Percentiles rank a stretch among this genome's conserved stretches.
phyloP scores from a whole-genome alignment of 1,140 invertebrate genomes.

The Drosophila bipectinata region DNA sequence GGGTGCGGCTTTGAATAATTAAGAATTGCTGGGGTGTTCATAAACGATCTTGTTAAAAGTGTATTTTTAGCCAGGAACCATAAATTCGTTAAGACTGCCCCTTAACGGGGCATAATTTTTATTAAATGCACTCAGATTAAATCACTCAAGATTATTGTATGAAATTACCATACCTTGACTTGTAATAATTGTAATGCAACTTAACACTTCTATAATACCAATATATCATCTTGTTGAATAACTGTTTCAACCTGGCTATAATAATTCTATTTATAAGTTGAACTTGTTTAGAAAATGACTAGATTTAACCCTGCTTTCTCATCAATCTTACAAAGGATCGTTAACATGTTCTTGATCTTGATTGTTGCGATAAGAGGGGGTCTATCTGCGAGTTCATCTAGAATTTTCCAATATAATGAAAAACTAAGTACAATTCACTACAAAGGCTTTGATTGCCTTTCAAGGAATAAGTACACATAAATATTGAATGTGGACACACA shows the following conservation, averaged over 20 bases:
- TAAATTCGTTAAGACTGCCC: background rate
- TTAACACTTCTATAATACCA: background rate
- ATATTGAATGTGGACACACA: background rate
- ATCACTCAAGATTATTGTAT: background rate
- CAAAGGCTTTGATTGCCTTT: conserved; percentile 14
- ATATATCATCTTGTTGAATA: conserved; percentile 2
- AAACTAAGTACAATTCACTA: background rate
- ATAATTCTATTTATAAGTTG: background rate
- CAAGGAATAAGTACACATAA: conserved; percentile 21
- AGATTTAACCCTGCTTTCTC: background rate
- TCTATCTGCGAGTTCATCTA: conserved; percentile 18
- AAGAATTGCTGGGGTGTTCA: conserved; percentile 3
- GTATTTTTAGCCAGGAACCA: background rate
- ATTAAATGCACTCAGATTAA: background rate
- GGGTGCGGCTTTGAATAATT: conserved; percentile 23
- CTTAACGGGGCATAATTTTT: background rate
- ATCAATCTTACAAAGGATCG: conserved; percentile 20
- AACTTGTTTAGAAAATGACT: too few species aligned
- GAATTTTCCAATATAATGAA: conserved; percentile 21
- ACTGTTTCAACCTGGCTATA: background rate
- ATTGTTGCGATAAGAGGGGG: background rate
- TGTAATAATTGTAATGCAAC: background rate
- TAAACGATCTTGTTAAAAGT: conserved; percentile 7
- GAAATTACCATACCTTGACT: background rate
- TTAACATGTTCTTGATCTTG: conserved; percentile 29